A percentile compares a stretch with the other conserved stretches of the same genome.
Evolutionary conservation across 2,113 vertebrate species (phyloP).

Genomic region (Callospermophilus lateralis): DNA sequence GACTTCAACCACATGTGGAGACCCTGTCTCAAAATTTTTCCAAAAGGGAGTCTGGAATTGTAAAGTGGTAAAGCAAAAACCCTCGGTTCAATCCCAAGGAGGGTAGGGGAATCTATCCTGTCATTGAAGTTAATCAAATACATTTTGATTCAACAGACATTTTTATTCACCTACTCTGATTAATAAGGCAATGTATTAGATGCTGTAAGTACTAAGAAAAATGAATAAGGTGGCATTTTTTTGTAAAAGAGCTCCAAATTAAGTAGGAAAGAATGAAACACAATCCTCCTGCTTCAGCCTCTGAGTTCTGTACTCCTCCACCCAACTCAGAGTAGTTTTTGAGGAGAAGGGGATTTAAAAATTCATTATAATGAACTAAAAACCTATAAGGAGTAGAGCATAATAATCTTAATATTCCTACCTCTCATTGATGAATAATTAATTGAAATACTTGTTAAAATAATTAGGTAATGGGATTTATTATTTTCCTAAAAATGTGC

Average conservation of each 20-base stretch:
- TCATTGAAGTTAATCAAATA: slow-evolving; percentile 3
- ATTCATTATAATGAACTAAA: too few relatives aligned
- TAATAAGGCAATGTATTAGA: neutral
- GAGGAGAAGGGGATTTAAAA: too few relatives aligned
- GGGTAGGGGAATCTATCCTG: too few relatives aligned
- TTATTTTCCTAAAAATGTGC: neutral
- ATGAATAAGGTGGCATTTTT: neutral
- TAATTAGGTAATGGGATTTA: neutral
- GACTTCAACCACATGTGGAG: too few relatives aligned
- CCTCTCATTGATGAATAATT: neutral
- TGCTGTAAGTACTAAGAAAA: neutral
- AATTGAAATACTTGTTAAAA: neutral
- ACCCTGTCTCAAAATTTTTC: too few relatives aligned
- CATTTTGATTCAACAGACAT: neutral
- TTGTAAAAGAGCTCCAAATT: neutral
- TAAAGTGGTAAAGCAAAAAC: too few relatives aligned
- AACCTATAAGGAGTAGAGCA: neutral
- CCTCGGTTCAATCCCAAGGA: too few relatives aligned
- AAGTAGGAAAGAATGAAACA: neutral
- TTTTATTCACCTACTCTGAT: neutral
- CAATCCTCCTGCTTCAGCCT: neutral
- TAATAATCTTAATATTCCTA: neutral
- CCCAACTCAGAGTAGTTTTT: too few relatives aligned
- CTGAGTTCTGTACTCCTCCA: too few relatives aligned
- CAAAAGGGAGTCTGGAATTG: too few relatives aligned